phyloP scores from a whole-genome alignment of 1,140 invertebrate species.

The Temnothorax longispinosus region DNA sequence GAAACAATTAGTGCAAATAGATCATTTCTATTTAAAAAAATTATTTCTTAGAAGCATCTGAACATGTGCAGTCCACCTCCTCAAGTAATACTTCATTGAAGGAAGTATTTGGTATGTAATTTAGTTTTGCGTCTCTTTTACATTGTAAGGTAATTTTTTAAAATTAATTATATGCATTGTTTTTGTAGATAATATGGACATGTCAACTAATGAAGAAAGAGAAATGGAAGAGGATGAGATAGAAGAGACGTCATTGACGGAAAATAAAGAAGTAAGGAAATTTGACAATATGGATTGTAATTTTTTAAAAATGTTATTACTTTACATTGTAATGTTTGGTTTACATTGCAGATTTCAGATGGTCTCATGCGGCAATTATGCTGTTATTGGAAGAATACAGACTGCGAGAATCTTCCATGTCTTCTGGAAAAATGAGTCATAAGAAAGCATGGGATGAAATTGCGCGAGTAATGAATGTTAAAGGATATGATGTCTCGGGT shows the following conservation, averaged over 20 bases:
- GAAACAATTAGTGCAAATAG: not conserved
- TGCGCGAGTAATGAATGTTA: no score
- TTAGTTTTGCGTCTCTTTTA: not conserved
- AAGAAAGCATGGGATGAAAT: no score
- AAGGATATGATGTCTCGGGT: no score
- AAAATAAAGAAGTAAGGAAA: no score
- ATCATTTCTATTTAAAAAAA: not conserved
- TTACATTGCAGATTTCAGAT: no score
- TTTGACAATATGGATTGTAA: no score
- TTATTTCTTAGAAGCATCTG: not conserved
- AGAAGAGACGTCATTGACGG: not conserved
- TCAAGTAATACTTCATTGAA: not conserved
- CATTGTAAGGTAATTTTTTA: not conserved
- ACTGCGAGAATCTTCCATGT: no score
- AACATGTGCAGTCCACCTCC: not conserved
- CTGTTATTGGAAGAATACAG: no score
- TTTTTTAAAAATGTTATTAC: no score
- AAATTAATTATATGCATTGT: not conserved
- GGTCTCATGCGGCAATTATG: no score
- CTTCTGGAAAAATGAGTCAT: no score
- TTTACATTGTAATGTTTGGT: no score
- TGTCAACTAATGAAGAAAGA: not conserved
- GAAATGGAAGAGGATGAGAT: not conserved
- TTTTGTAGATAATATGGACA: not conserved
- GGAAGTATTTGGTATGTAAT: not conserved